phyloP scores from a whole-genome alignment of 2,888 invertebrate species.

The Eledona agricola region DNA sequence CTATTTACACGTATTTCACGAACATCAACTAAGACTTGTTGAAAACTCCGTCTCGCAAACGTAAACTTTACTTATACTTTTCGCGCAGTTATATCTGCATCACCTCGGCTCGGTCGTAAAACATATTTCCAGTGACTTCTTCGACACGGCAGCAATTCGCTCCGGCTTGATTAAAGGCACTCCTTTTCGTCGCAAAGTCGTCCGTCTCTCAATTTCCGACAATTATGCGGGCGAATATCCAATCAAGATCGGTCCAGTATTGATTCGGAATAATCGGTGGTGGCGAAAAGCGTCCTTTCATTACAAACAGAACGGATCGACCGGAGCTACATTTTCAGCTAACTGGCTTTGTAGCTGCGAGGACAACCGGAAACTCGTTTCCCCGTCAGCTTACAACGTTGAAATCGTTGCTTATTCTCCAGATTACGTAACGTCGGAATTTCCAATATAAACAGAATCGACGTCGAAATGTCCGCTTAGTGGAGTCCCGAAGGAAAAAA shows the following conservation, averaged over 20 bases:
- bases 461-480: too few relatives aligned
- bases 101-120: conserved; percentile 15
- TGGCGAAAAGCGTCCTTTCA: too few relatives aligned
- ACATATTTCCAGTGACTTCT: conserved; percentile 17
- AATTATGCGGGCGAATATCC: conserved; percentile 10
- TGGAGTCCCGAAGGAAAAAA: too few relatives aligned
- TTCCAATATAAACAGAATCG: too few relatives aligned
- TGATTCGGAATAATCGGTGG: conserved; percentile 3
- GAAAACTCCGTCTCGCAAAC: conserved; percentile 24
- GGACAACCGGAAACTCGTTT: too few relatives aligned
- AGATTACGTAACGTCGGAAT: too few relatives aligned
- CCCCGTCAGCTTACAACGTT: too few relatives aligned
- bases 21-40: conserved; percentile 17
- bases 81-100: conserved; percentile 19
- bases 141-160: conserved; percentile 9
- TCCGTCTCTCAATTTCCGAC: conserved; percentile 1
- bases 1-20: conserved; percentile 24
- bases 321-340: too few relatives aligned
- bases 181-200: not conserved
- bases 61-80: conserved; percentile 27
- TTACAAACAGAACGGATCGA: too few relatives aligned
- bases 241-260: conserved; percentile 13
- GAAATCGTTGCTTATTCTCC: too few relatives aligned
- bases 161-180: conserved; percentile 15
- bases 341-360: too few relatives aligned